phyloP scores from a whole-genome alignment of 2,888 invertebrate species.

The Drosophila borborema region DNA sequence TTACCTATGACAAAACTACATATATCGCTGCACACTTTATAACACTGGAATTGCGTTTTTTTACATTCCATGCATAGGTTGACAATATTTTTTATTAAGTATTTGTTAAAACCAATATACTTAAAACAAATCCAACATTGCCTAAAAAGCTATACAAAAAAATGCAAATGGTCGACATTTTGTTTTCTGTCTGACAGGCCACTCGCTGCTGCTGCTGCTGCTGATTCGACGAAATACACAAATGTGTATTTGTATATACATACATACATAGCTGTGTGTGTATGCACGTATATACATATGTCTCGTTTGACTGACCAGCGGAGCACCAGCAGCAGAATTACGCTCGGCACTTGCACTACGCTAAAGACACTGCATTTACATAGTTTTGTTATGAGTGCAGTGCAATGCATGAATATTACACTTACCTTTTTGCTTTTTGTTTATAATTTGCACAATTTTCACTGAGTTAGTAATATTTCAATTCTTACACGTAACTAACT shows the following conservation, averaged over 20 bases:
- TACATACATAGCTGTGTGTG: conserved; percentile 20
- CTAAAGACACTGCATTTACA: conserved; percentile 21
- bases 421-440: conserved; percentile 62
- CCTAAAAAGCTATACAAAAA: conserved; percentile 55
- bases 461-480: conserved; percentile 34
- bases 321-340: conserved; percentile 53
- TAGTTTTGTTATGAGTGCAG: conserved; percentile 4
- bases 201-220: conserved; percentile 49
- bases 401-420: conserved; percentile 16
- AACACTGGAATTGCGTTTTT: conserved; percentile 8
- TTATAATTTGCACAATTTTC: conserved; percentile 64
- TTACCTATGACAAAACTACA: conserved; percentile 37
- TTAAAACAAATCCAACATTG: conserved; percentile 28
- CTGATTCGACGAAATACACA: conserved; percentile 65
- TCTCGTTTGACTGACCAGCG: conserved; percentile 50
- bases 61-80: conserved; percentile 2
- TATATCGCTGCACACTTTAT: conserved; percentile 25
- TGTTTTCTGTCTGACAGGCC: conserved; percentile 70
- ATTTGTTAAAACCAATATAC: conserved; percentile 15
- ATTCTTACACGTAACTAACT: conserved; percentile 69
- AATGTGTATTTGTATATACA: conserved; percentile 33
- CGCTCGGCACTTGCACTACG: conserved; percentile 14
- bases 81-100: conserved; percentile 7
- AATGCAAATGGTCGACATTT: conserved; percentile 79
- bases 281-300: conserved; percentile 33